Base-by-base conservation (phyloP, 2,113 vertebrate genomes). In the Oplegnathus fasciatus region DNA sequence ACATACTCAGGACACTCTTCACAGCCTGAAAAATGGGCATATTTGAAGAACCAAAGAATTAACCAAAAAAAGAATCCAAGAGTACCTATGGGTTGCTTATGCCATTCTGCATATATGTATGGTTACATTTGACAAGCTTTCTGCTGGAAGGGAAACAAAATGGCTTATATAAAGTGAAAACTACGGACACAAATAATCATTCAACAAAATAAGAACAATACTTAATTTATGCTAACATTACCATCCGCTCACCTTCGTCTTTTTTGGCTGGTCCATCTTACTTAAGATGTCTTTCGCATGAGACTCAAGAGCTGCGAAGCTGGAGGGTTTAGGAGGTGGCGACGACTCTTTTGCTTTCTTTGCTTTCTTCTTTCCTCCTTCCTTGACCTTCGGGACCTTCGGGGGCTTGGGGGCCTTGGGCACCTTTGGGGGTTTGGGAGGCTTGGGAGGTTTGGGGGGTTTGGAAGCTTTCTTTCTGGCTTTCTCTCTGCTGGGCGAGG, bases 261-360 rank as follows among this genome's bases (percentile, higher is more conserved):
- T 99, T 95, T 98, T 99, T 74, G 97, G 96, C 6, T 97, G 97
- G 89, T 99, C 98, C 30, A 98, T 98, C 95, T 99, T 98, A 86
- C 97, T 97, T 75, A 99, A 85, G 20, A 98, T 97, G 89, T 99
- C 98, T 91, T 99, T 99, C 0, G 98, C 97, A 68, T 99, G 98
- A 26, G 98, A 97, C 94, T 99, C 98, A 0, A 98, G 96, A 72
- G 98, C 95, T 75, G 98, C 97, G 0, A 99, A 95, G 80, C 97
- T 97, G 20, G 97, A 98, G 80, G 97, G 97, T 93, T 98, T 97
- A 18, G 97, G 96, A 0, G 96, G 96, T 10, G 94, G 94, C 0
- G 95, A 87, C 1, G 24, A 84, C 80, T 99, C 98, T 79, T 97
- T 97, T 0, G 30, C 90, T 80, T 97, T 98, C 93, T 98, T 99